Evolutionary conservation across 2,797 vertebrate species (phyloP), one percentile per base, ranked within the genome.

Genomic region (Vespertilio murinus): DNA sequence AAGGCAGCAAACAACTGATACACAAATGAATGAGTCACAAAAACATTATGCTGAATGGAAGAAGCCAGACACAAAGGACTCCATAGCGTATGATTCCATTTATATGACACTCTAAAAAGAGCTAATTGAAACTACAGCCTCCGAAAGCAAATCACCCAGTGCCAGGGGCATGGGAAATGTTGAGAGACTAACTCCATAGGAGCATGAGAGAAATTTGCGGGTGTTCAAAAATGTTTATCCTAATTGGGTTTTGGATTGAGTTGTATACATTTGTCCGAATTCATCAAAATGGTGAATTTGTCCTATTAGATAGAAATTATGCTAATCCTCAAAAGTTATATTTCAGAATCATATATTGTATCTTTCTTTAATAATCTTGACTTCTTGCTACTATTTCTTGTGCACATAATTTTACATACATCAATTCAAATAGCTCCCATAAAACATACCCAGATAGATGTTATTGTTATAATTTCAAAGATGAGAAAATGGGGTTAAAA

Each of bases 331-430:
- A 56, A 70, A 35, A 25, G 38, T 6, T 33, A n/a, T 52, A 54
- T 75, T 79, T 82, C 71, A 94, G 47, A 91, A 74, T 61, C 23
- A 23, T 28, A 25, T 45, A 47, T 18, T 81, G 2, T 75, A 42
- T 54, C 52, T 70, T 87, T 90, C n/a, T 70, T 65, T 61, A 90
- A 88, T 74, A 45, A 33, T 93, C 90, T 61, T 85, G 12, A 11
- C 6, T 70, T 42, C 80, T 88, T 86, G 22, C 47, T 95, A 23
- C 22, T 6, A 73, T 52, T 79, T 78, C 10, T 47, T 67, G 0
- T 59, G 13, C 2, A 56, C 13, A 28, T 90, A 67, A 73, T 75
- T 90, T 71, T 86, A 85, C 16, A 42, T 70, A 65, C 20, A 59
- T 35, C 20, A 70, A 59, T 9, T 89, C 45, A 42, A 8, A 2